Percentiles rank a stretch among this genome's conserved stretches.
phyloP scores from a whole-genome alignment of 1,140 invertebrate species.

The Rhopalosiphum padi region DNA sequence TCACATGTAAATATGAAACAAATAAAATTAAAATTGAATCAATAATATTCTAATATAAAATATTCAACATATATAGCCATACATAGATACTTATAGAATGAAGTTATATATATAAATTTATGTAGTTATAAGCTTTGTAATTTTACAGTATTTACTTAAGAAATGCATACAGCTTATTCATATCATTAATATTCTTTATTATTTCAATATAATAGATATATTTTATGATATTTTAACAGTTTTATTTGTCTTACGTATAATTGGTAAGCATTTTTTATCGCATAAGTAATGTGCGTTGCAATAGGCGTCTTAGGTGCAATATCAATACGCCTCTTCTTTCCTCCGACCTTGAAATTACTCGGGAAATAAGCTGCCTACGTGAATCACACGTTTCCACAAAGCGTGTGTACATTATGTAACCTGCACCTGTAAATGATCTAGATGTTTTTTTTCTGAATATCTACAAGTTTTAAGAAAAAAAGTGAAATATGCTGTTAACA shows the following conservation, averaged over 20 bases:
- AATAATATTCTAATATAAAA: too few relatives aligned
- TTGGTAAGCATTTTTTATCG: background rate
- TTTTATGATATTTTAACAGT: background rate
- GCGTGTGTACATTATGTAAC: background rate
- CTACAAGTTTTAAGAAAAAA: background rate
- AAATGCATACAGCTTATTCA: background rate
- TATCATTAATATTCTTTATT: background rate
- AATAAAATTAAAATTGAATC: too few relatives aligned
- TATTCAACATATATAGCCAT: too few relatives aligned
- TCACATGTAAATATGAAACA: too few relatives aligned
- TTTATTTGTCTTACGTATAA: background rate
- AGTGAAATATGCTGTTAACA: background rate
- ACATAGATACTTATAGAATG: too few relatives aligned
- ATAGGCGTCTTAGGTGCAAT: background rate
- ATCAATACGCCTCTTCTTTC: conserved; percentile 53
- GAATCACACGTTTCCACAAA: conserved; percentile 23
- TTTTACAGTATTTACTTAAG: background rate
- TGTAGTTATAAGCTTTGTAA: background rate
- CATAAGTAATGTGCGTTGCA: background rate
- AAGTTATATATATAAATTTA: background rate
- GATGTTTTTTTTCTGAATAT: background rate
- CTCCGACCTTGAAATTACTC: conserved; percentile 31
- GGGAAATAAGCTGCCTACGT: background rate
- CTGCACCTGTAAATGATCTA: background rate
- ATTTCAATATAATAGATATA: background rate